Conservation (phyloP, 2,888 invertebrate species). For the Hyles lineata region DNA sequence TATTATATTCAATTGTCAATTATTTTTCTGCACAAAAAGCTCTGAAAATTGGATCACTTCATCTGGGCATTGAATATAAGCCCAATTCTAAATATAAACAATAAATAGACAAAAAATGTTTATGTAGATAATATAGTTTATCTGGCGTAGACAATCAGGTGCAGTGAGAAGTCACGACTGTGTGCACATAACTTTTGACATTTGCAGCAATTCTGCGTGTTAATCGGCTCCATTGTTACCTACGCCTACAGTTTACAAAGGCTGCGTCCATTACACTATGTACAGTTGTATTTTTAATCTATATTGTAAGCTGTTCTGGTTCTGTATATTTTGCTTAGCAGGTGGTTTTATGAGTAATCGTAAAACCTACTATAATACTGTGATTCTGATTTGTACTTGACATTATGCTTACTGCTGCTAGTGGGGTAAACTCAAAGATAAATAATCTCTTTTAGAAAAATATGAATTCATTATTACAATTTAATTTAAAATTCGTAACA, state of each 20-base stretch:
- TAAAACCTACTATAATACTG: too few relatives aligned
- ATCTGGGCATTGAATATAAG: not conserved
- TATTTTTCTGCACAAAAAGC: too few relatives aligned
- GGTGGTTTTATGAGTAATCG: too few relatives aligned
- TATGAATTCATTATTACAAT: too few relatives aligned
- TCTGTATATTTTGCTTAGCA: too few relatives aligned
- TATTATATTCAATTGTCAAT: too few relatives aligned
- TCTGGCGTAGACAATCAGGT: conserved; percentile 41
- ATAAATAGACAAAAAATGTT: conserved; percentile 25
- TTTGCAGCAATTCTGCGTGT: conserved; percentile 44
- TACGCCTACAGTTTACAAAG: conserved; percentile 21
- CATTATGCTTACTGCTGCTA: too few relatives aligned
- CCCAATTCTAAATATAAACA: not conserved
- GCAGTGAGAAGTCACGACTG: conserved; percentile 47
- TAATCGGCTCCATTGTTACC: conserved; percentile 31
- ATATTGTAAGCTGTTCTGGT: not conserved
- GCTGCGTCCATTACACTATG: not conserved
- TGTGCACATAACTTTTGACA: conserved; percentile 48
- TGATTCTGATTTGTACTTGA: too few relatives aligned
- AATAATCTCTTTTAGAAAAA: too few relatives aligned
- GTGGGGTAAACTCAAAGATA: too few relatives aligned
- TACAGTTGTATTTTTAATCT: not conserved
- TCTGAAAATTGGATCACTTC: too few relatives aligned
- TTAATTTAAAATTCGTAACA: too few relatives aligned
- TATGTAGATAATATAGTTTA: conserved; percentile 10